Conservation (phyloP, 2,888 invertebrate genomes). For the Balanococcus diminutus region DNA sequence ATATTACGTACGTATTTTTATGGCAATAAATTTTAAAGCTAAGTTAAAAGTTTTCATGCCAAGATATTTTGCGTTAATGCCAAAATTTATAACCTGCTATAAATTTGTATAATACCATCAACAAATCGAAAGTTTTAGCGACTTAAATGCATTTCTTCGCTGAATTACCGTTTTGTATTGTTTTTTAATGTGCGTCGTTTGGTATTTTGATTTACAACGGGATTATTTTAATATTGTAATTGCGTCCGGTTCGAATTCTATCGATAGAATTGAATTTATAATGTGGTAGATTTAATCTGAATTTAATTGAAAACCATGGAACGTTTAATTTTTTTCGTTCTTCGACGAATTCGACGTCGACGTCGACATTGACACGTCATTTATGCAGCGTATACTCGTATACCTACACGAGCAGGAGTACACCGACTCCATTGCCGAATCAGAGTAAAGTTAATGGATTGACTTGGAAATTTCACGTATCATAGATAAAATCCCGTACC, state of each 20-base stretch:
- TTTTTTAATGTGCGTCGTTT: constrained; percentile 21
- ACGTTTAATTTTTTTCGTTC: not conserved
- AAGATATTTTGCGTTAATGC: constrained; percentile 49
- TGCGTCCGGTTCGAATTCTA: not conserved
- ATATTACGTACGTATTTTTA: constrained; percentile 17
- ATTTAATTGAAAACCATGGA: not conserved
- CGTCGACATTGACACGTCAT: not conserved
- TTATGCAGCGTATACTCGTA: not conserved
- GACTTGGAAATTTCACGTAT: not conserved
- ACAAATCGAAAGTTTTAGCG: constrained; percentile 36
- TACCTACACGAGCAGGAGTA: too few relatives aligned
- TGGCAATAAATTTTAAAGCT: not conserved
- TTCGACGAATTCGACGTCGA: not conserved
- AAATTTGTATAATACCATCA: constrained; percentile 50
- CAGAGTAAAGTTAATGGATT: not conserved
- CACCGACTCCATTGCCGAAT: not conserved
- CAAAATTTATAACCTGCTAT: constrained; percentile 49
- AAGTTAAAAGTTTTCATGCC: constrained; percentile 44
- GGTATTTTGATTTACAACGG: not conserved
- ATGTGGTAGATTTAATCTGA: constrained; percentile 4
- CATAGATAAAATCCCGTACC: constrained; percentile 28
- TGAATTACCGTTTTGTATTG: constrained; percentile 34
- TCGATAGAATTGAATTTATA: not conserved
- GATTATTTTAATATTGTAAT: not conserved
- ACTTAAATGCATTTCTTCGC: constrained; percentile 8